These are phyloP conservation scores for Drosophila erecta DNA, from an alignment of 1,140 invertebrate genomes.

Conservation along the genomic window DNA sequence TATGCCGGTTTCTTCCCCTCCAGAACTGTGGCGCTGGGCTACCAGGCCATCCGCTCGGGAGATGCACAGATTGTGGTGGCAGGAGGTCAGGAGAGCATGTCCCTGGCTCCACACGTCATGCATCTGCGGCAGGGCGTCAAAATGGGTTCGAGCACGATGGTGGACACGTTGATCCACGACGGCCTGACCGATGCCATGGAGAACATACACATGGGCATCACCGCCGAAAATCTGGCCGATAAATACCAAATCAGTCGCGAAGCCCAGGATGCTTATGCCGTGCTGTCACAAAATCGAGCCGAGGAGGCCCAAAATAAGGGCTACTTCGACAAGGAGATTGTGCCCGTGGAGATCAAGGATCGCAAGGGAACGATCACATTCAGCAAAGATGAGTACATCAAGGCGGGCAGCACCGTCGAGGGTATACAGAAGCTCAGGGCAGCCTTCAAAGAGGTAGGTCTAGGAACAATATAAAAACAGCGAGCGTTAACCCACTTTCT, in stretches of 20 bases:
- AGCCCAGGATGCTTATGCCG: slow-evolving; percentile 91
- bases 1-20: background rate
- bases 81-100: slow-evolving; percentile 96
- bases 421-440: slow-evolving; percentile 87
- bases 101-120: slow-evolving; percentile 90
- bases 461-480: background rate
- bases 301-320: slow-evolving; percentile 88
- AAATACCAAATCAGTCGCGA: slow-evolving; percentile 89
- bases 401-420: slow-evolving; percentile 87
- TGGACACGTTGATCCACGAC: slow-evolving; percentile 91
- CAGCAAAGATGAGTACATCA: slow-evolving; percentile 90
- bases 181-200: slow-evolving; percentile 93
- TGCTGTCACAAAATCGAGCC: slow-evolving; percentile 90
- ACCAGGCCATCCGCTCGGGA: slow-evolving; percentile 89
- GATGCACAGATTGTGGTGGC: slow-evolving; percentile 90
- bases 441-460: slow-evolving; percentile 86
- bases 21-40: slow-evolving; percentile 89
- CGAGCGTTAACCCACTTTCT: slow-evolving; percentile 6
- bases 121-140: slow-evolving; percentile 89
- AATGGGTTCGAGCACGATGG: slow-evolving; percentile 88
- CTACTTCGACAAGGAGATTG: slow-evolving; percentile 90
- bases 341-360: slow-evolving; percentile 86
- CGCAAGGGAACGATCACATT: slow-evolving; percentile 86
- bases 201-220: slow-evolving; percentile 93
- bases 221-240: slow-evolving; percentile 93